These are phyloP conservation scores for Chrysochloris asiatica DNA, from an alignment of 2,113 vertebrate genomes.

Conservation along the genomic window DNA sequence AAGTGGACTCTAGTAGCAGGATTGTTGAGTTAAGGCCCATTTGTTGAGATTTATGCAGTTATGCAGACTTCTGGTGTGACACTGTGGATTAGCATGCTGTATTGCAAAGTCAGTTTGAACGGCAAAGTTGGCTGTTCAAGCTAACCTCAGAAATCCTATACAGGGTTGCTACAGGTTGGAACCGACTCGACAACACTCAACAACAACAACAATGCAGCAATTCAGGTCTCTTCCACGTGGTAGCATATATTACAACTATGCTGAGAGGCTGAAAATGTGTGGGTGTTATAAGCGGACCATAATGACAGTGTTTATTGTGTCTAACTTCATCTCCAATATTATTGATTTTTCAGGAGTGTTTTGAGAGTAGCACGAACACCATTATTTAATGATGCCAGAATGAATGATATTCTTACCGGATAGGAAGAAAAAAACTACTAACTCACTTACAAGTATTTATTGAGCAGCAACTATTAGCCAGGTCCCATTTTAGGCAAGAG, in stretches of 20 bases:
- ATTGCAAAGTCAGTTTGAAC: too few relatives aligned
- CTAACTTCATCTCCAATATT: background rate
- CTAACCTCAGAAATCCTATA: too few relatives aligned
- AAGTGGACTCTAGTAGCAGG: background rate
- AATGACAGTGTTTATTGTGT: background rate
- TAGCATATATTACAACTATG: background rate
- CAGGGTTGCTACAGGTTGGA: too few relatives aligned
- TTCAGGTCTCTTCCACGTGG: background rate
- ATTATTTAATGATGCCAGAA: background rate
- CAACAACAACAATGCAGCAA: too few relatives aligned
- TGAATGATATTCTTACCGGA: background rate
- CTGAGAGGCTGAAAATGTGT: background rate
- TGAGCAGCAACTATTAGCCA: conserved; percentile 6
- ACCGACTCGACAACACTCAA: too few relatives aligned
- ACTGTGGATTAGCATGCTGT: too few relatives aligned
- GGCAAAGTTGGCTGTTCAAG: too few relatives aligned
- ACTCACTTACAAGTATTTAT: background rate
- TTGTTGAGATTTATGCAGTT: background rate
- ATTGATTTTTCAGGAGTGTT: background rate
- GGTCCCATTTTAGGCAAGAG: background rate
- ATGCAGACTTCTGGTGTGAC: too few relatives aligned
- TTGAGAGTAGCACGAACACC: background rate
- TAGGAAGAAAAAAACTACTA: background rate
- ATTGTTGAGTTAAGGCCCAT: background rate
- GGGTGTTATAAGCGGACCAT: background rate